Conservation (phyloP, 2,113 vertebrate genomes). For the Pelecanus crispus region DNA sequence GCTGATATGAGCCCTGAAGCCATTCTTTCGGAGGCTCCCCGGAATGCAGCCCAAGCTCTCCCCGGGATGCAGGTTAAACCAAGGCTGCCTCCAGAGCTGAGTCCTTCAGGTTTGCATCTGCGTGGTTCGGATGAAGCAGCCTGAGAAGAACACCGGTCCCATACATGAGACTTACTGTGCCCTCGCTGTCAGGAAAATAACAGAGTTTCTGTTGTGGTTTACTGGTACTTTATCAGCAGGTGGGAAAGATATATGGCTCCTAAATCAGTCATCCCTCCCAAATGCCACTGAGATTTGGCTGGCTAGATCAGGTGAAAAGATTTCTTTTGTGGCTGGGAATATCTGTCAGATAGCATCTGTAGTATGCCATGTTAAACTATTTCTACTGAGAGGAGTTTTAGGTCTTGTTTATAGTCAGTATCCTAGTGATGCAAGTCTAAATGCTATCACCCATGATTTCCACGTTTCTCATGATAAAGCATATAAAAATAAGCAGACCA, state of each 20-base stretch:
- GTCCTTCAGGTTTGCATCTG: not conserved
- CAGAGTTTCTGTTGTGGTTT: not conserved
- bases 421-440: not conserved
- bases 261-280: not conserved
- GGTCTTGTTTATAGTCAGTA: not conserved
- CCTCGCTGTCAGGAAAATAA: not conserved
- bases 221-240: not conserved
- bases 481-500: not conserved
- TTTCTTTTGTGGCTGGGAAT: not conserved
- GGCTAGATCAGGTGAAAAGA: not conserved
- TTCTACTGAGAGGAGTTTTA: not conserved
- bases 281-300: not conserved
- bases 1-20: not conserved
- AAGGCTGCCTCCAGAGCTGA: not conserved
- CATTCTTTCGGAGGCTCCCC: not conserved
- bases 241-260: not conserved
- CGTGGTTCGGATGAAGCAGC: accelerated
- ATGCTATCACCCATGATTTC: not conserved
- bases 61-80: not conserved
- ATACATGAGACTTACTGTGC: not conserved
- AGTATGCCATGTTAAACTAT: not conserved
- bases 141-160: not conserved
- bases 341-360: not conserved
- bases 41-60: not conserved
- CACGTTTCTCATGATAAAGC: not conserved